phyloP scores from a whole-genome alignment of 2,888 invertebrate species.

The Polydrusus cervinus region DNA sequence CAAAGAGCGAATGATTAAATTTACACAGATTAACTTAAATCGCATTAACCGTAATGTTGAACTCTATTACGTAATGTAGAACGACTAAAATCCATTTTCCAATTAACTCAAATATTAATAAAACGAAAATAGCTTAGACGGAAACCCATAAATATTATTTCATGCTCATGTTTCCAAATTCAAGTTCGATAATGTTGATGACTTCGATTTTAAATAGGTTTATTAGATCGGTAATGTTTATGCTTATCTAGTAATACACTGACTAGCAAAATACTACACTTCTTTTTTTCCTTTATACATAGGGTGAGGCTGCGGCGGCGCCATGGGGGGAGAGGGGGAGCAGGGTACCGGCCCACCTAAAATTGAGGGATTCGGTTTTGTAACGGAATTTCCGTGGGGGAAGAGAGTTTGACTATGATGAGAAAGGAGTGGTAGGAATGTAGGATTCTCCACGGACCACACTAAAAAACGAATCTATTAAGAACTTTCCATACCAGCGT shows the following conservation, averaged over 20 bases:
- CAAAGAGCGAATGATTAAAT: neutral
- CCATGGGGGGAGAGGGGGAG: too few species aligned
- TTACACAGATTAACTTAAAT: neutral
- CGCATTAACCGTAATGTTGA: conserved; percentile 18
- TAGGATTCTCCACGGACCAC: too few species aligned
- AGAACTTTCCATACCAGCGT: too few species aligned
- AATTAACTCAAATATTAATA: conserved; percentile 43
- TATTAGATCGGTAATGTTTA: conserved; percentile 2
- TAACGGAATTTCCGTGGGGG: too few species aligned
- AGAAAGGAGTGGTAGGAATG: too few species aligned
- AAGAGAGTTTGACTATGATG: too few species aligned
- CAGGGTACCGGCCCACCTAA: too few species aligned
- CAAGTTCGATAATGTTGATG: conserved; percentile 21
- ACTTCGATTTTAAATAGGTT: conserved; percentile 15
- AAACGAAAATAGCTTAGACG: conserved; percentile 34
- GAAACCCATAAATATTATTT: conserved; percentile 42
- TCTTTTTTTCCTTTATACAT: too few species aligned
- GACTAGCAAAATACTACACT: too few species aligned
- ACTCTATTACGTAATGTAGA: conserved; percentile 19
- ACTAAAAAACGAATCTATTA: too few species aligned
- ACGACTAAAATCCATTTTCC: conserved; percentile 33
- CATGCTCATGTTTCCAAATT: conserved; percentile 33
- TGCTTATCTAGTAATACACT: neutral
- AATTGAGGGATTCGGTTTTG: too few species aligned
- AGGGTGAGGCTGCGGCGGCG: too few species aligned